Conservation (phyloP, 92 coral and sea anemone species). For the Heteractis magnifica region DNA sequence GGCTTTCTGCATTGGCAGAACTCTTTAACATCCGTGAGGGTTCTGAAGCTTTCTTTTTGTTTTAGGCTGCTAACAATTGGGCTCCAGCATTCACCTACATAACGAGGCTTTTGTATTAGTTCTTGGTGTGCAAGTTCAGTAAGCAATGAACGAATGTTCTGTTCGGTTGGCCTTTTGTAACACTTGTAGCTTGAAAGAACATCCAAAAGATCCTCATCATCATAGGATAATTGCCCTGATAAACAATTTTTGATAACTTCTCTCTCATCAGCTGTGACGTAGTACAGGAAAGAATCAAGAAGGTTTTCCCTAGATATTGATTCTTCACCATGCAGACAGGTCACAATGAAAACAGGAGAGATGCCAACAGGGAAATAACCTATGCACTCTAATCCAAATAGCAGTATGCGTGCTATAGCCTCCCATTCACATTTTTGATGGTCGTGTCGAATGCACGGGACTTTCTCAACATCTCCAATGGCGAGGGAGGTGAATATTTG, state of each 20-base stretch:
- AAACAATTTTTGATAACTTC: conserved; percentile 43
- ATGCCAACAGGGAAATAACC: conserved; percentile 50
- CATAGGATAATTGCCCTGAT: conserved; percentile 29
- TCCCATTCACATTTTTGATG: conserved; percentile 38
- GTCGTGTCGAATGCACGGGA: conserved; percentile 41
- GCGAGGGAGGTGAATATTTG: conserved; percentile 30
- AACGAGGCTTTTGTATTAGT: conserved; percentile 54
- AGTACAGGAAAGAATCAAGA: conserved; percentile 36
- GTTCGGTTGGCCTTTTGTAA: conserved; percentile 42
- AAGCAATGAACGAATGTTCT: conserved; percentile 42
- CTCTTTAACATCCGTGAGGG: conserved; percentile 1
- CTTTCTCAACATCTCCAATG: conserved; percentile 32
- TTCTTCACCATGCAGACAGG: conserved; percentile 55
- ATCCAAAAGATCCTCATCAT: conserved; percentile 56
- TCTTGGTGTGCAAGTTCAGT: conserved; percentile 58
- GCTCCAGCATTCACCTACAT: conserved; percentile 62
- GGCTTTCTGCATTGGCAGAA: neutral
- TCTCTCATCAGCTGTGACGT: conserved; percentile 60
- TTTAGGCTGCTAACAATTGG: conserved; percentile 39
- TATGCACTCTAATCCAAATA: conserved; percentile 44
- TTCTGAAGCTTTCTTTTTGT: conserved; percentile 26
- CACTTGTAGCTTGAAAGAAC: conserved; percentile 54
- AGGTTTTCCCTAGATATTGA: conserved; percentile 33
- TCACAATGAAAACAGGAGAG: conserved; percentile 38
- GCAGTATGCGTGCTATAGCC: conserved; percentile 38